Evolutionary conservation across 2,888 invertebrate genomes (phyloP), one percentile per base, ranked within the genome.

Genomic region (Cryptocephalus moraei): DNA sequence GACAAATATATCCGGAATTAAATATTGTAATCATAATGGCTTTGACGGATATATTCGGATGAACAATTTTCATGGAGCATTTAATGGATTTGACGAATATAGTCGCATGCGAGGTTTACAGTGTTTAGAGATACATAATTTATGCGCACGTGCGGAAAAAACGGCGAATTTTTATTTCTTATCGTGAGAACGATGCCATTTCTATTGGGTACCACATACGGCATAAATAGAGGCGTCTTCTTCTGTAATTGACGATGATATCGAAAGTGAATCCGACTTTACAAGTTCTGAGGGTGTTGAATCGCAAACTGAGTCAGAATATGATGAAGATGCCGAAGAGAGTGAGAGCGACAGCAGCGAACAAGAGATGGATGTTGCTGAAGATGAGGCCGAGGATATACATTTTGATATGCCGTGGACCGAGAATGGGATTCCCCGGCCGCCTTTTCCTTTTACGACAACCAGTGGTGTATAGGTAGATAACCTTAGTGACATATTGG

Each of bases 391-490:
- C 11, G 45, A 45, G 12, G 39, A 39, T 41, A 42, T 41, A 11
- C n/a, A 39, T 39, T 39, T 39, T 39, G 46, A 42, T 42, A 31
- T 46, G 9, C 41, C 42, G 12, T 46, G 46, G 41, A 33, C 34
- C 31, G 34, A 46, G 34, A 41, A 46, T 9, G 46, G 46, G 11
- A 46, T 41, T 42, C 41, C 41, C 33, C 9, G 45, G n/a, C 40
- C 12, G 39, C 11, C 41, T 9, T 42, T 46, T 32, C 41, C 41
- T 14, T 41, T 46, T 13, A 41, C 36, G 8, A 34, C 22, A 42
- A 14, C 33, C 33, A 41, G 41, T 42, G 46, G 41, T 39, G 41
- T 33, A 12, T 42, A 46, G 31, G 13, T 32, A 11, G 22, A 46
- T 46, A 31, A n/a, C n/a, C n/a, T 33, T 8, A 13, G 40, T 31